A percentile compares a stretch with the other conserved stretches of the same genome.
These are phyloP conservation scores for Bombylius major DNA, from an alignment of 2,888 invertebrate species.

Conservation along the genomic window DNA sequence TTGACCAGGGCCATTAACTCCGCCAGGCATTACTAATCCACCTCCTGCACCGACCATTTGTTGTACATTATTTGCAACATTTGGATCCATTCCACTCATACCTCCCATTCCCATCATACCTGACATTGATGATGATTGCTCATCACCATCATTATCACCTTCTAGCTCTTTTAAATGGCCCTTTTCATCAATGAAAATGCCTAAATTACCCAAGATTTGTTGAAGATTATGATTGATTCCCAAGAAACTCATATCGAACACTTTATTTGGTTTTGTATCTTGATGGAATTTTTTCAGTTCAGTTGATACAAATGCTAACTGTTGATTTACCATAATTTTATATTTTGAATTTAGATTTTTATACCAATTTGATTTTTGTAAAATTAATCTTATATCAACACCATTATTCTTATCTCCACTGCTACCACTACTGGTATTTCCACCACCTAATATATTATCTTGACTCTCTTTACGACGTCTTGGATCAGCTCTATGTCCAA, in stretches of 20 bases:
- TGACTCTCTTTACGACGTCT: constrained; percentile 25
- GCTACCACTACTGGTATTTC: constrained; percentile 7
- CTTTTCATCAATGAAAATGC: constrained; percentile 44
- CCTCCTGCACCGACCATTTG: neutral
- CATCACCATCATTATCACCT: constrained; percentile 17
- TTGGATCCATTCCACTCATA: constrained; percentile 3
- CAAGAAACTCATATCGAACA: constrained; percentile 42
- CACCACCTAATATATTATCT: constrained; percentile 11
- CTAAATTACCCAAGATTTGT: constrained; percentile 49
- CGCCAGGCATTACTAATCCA: neutral
- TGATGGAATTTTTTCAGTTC: constrained; percentile 49
- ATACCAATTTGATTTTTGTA: constrained; percentile 58
- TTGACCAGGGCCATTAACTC: neutral
- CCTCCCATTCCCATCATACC: constrained; percentile 8
- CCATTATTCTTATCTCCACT: neutral
- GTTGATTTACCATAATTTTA: constrained; percentile 57
- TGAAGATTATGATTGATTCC: constrained; percentile 42
- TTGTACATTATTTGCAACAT: neutral
- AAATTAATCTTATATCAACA: constrained; percentile 46
- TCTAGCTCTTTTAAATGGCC: constrained; percentile 39
- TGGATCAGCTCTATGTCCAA: constrained; percentile 27
- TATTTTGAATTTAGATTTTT: constrained; percentile 57
- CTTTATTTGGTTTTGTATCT: constrained; percentile 42
- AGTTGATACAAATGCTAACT: constrained; percentile 49
- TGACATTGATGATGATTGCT: neutral